Evolutionary conservation across 1,140 invertebrate genomes (phyloP), one percentile per base, ranked within the genome.

Genomic region (Episyrphus balteatus): DNA sequence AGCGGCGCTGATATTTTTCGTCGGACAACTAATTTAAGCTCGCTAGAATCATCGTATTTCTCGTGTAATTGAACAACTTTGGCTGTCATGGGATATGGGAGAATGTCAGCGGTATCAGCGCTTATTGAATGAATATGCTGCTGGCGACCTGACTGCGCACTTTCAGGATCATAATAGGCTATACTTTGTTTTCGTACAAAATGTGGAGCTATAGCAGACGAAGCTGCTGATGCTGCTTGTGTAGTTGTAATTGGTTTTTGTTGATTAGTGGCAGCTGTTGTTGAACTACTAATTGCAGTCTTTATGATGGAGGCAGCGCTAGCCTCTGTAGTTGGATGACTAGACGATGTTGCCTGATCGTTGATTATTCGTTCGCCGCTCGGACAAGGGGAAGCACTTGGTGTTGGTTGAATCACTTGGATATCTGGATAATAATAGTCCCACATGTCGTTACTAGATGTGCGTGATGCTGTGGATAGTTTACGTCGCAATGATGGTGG

Each of bases 351-450:
- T 15, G 47, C 30, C 46, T 42, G 47, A 31, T 62, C 62, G 43
- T 66, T 61, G 10, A 66, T 47, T 44, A 62, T 65, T 26, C 62
- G 62, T 58, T 86, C 83, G 58, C 84, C 83, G 58, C 84, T 88
- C 3, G 79, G 81, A 63, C 83, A 84, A 0, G 86, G 86, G n/a
- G 86, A 88, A 13, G 84, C 73, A 34, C 82, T 80, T 10, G 83
- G 83, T n/a, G 83, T 86, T 17, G 83, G 80, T 60, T 84, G 80
- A 42, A 83, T 85, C 33, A 83, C 78, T 70, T 83, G 77, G 54
- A 86, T 86, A 59, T 84, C 81, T 21, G 80, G 82, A 61, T 84
- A 80, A 51, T 81, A 80, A 72, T 79, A 82, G 45, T 78, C 65
- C 62, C 72, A 70, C 21, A 75, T 73, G 18, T 76, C 69, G 13